phyloP scores from a whole-genome alignment of 1,140 invertebrate species.

The Trichonephila clavipes region DNA sequence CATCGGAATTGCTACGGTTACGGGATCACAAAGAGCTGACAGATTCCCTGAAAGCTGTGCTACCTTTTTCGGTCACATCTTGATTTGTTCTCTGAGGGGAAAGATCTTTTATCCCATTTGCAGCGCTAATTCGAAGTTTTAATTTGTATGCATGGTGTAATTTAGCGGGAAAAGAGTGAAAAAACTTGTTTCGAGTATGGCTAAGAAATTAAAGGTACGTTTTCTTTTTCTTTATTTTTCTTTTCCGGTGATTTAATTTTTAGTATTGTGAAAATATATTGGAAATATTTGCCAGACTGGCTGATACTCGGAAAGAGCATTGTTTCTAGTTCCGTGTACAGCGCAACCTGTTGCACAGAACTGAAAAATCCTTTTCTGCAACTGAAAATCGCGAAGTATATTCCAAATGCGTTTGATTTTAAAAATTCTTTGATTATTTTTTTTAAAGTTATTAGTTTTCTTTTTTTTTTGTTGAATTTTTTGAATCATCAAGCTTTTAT shows the following conservation, averaged over 20 bases:
- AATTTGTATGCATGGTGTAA: neutral
- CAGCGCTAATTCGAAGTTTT: neutral
- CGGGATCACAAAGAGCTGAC: conserved; percentile 24
- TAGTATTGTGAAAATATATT: neutral
- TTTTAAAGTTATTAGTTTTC: no score
- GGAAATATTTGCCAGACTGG: neutral
- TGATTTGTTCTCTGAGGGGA: neutral
- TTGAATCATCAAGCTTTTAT: no score
- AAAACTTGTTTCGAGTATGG: neutral
- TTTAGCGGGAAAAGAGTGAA: neutral
- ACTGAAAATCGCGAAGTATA: no score
- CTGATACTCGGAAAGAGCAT: no score
- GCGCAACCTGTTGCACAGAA: no score
- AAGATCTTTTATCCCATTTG: neutral
- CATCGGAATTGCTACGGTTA: neutral
- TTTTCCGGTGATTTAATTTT: no score
- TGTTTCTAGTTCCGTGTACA: no score
- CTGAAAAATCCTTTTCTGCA: no score
- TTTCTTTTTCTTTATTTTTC: neutral
- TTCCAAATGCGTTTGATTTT: no score
- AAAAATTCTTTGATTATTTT: no score
- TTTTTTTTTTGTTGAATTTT: no score
- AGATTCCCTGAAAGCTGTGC: conserved; percentile 7
- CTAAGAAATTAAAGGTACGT: neutral
- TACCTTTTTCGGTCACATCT: conserved; percentile 6